Percentiles rank a stretch among this genome's conserved stretches.
Conservation (phyloP, 2,888 invertebrate genomes). For the Sepioteuthis lessoniana region DNA sequence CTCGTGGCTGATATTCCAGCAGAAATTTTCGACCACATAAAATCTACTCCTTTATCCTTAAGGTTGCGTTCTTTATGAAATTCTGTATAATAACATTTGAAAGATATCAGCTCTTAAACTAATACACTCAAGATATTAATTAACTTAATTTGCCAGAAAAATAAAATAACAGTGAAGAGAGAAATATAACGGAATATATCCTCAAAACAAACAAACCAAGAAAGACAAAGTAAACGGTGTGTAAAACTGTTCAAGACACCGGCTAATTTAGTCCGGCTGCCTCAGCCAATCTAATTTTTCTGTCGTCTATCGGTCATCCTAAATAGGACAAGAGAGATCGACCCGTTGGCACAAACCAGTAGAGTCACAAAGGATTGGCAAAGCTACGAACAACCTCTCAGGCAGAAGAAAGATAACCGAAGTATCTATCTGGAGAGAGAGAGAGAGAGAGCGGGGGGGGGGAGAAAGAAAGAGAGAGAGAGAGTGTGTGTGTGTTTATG, state of each 20-base stretch:
- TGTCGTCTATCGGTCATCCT: neutral
- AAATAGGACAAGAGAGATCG: conserved; percentile 14
- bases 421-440: neutral
- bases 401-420: neutral
- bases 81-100: neutral
- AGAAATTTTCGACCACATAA: no score
- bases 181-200: neutral
- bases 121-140: neutral
- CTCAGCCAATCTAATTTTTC: neutral
- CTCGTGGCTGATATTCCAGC: no score
- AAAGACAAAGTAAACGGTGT: neutral
- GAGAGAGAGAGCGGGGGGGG: neutral
- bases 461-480: no score
- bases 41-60: no score
- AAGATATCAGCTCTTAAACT: neutral
- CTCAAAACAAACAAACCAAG: neutral
- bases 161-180: neutral
- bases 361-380: neutral
- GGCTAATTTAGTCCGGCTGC: conserved; percentile 2
- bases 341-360: neutral
- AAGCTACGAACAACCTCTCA: neutral
- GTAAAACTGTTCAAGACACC: neutral
- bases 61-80: no score
- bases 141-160: neutral
- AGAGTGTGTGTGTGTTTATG: no score